phyloP scores from a whole-genome alignment of 2,113 vertebrate species.

The Glaucidium brasilianum region DNA sequence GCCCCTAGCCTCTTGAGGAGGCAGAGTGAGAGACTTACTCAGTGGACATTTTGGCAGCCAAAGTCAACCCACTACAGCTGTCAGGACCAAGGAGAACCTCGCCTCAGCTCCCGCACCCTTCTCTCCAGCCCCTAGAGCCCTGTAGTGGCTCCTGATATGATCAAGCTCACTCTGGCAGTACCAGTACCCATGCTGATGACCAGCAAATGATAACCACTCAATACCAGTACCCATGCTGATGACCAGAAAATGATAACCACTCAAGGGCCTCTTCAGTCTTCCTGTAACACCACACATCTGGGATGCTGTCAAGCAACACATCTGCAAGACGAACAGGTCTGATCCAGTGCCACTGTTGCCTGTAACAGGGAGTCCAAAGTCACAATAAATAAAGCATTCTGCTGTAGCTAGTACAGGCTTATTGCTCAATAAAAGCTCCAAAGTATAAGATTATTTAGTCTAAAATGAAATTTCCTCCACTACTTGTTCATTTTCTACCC shows the following conservation, averaged over 20 bases:
- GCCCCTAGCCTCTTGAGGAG: neutral
- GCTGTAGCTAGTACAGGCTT: neutral
- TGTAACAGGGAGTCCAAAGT: neutral
- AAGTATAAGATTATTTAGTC: neutral
- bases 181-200: neutral
- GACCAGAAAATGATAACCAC: neutral
- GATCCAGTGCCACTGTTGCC: neutral
- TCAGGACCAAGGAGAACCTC: neutral
- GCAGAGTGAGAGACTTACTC: fast-evolving
- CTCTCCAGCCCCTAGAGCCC: neutral
- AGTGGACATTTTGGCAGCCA: neutral
- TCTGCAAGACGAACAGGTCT: neutral
- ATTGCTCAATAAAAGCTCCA: neutral
- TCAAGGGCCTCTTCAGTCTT: neutral
- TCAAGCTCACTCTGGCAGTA: neutral
- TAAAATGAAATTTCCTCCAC: neutral
- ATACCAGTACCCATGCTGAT: neutral
- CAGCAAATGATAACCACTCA: neutral
- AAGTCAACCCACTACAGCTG: neutral
- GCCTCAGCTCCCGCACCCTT: neutral
- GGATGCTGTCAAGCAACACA: neutral
- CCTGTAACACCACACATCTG: neutral
- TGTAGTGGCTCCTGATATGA: neutral
- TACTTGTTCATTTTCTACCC: neutral
- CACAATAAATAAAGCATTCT: neutral